These are phyloP conservation scores for Phasianus colchicus DNA, from an alignment of 2,113 vertebrate genomes.

Conservation along the genomic window DNA sequence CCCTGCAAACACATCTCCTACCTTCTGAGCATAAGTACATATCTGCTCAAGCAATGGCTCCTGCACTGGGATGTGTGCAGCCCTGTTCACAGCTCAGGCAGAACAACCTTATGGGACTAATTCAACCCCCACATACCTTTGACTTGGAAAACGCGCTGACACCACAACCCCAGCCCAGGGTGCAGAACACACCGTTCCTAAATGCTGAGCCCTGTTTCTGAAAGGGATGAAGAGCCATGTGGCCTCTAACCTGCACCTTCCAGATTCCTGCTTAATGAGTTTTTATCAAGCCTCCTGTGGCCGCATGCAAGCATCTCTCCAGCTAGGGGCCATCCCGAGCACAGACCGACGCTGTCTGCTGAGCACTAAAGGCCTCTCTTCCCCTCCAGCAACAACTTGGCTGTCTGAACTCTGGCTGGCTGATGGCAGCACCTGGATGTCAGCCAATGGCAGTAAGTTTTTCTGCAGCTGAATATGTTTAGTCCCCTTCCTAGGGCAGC, in stretches of 20 bases:
- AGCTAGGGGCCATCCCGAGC: neutral
- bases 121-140: neutral
- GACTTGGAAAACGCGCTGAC: neutral
- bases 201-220: neutral
- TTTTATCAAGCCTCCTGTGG: neutral
- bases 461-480: constrained; percentile 52
- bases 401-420: constrained; percentile 1
- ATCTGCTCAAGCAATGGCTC: neutral
- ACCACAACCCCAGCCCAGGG: neutral
- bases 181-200: neutral
- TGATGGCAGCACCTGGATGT: constrained; percentile 53
- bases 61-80: neutral
- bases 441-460: constrained; percentile 38
- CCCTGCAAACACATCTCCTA: neutral
- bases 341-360: neutral
- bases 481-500: constrained; percentile 29
- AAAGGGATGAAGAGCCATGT: neutral
- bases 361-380: constrained; percentile 20
- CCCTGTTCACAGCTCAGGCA: neutral
- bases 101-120: neutral
- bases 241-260: neutral
- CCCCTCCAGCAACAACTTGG: neutral
- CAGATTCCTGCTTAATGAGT: neutral
- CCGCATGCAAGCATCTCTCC: neutral
- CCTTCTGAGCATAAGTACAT: neutral